Evolutionary conservation across 1,140 invertebrate genomes (phyloP).

Genomic region (Cherax destructor): DNA sequence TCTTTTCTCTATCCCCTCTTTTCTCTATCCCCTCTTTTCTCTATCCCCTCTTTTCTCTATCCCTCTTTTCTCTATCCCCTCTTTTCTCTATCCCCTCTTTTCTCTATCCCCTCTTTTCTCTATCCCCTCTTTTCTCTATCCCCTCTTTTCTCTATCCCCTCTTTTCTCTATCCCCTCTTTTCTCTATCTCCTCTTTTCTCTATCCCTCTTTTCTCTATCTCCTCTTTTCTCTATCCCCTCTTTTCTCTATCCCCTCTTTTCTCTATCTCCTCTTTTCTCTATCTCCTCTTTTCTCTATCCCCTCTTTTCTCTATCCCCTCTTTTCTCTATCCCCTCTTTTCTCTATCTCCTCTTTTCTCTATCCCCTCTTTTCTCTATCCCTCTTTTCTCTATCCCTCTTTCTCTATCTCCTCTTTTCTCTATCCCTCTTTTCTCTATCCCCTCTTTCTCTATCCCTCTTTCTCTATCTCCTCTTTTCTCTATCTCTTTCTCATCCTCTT

Average conservation of each 20-base stretch:
- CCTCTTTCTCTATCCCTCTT: neutral
- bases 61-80: too few species aligned
- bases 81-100: neutral
- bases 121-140: neutral
- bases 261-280: neutral
- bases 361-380: neutral
- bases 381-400: too few species aligned
- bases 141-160: neutral
- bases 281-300: too few species aligned
- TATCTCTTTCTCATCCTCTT: too few species aligned
- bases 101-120: neutral
- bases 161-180: too few species aligned
- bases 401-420: neutral
- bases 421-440: too few species aligned
- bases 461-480: neutral
- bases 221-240: too few species aligned
- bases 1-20: too few species aligned
- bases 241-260: too few species aligned
- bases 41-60: too few species aligned
- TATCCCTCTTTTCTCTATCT: neutral
- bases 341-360: neutral
- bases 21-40: too few species aligned
- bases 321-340: neutral
- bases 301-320: too few species aligned
- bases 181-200: neutral